A percentile compares a stretch with the other conserved stretches of the same genome.
These are phyloP conservation scores for Megaustenia siamemsis DNA, from an alignment of 2,888 invertebrate genomes.

Conservation along the genomic window DNA sequence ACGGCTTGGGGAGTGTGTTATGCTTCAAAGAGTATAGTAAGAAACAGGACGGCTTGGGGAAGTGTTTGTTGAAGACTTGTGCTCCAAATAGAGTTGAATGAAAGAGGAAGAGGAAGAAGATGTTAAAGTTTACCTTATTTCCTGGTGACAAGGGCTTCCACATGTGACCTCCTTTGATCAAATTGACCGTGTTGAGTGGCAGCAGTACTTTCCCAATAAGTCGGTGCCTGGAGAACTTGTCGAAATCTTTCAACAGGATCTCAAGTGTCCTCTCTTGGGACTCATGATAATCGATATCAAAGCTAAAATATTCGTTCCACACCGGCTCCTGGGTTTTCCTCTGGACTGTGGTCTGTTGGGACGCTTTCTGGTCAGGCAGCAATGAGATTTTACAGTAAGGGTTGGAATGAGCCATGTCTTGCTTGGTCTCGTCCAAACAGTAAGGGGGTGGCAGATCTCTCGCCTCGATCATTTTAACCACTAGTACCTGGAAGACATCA, in stretches of 20 bases:
- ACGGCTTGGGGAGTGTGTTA: too few species aligned
- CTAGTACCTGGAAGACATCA: constrained; percentile 65
- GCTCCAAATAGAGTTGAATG: too few species aligned
- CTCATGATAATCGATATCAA: constrained; percentile 80
- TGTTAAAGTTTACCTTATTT: constrained; percentile 70
- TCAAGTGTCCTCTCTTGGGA: constrained; percentile 79
- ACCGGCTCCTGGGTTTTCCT: constrained; percentile 81
- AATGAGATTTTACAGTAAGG: constrained; percentile 80
- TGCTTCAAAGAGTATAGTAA: too few species aligned
- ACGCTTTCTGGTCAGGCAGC: constrained; percentile 80
- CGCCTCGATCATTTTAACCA: constrained; percentile 81
- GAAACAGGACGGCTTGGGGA: too few species aligned
- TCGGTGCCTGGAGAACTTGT: constrained; percentile 81
- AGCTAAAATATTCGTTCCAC: constrained; percentile 80
- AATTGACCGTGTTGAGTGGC: constrained; percentile 78
- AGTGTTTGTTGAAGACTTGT: too few species aligned
- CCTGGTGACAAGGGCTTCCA: constrained; percentile 80
- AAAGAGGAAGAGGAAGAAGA: too few species aligned
- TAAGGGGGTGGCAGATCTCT: constrained; percentile 79
- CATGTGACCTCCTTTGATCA: constrained; percentile 80
- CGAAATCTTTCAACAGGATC: constrained; percentile 81
- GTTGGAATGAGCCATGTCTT: constrained; percentile 81
- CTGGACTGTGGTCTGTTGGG: constrained; percentile 80
- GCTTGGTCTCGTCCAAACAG: constrained; percentile 76
- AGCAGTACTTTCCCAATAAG: constrained; percentile 80